phyloP scores from a whole-genome alignment of 1,140 invertebrate species.

The Zaprionus ghesquierei region DNA sequence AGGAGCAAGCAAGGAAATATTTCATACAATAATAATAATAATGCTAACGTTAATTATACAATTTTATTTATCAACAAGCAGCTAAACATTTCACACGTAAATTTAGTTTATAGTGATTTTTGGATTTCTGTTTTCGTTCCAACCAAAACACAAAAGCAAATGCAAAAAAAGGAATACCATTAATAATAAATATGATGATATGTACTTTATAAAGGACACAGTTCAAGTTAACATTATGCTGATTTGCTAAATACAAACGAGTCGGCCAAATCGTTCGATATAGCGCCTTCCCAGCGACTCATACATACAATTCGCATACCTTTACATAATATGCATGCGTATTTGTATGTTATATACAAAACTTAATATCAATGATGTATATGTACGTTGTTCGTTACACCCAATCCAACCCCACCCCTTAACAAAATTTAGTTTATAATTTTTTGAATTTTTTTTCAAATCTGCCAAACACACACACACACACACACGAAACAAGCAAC shows the following conservation, averaged over 20 bases:
- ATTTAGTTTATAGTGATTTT: not conserved
- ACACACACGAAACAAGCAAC: conserved; percentile 5
- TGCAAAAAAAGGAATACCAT: conserved; percentile 17
- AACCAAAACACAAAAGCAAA: conserved; percentile 17
- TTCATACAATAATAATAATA: not conserved
- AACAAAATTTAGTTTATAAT: conserved; percentile 19
- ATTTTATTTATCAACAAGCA: conserved; percentile 8
- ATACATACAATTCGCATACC: too few relatives aligned
- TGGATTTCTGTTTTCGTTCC: conserved; percentile 9
- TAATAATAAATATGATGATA: conserved; percentile 49
- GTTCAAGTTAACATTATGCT: conserved; percentile 81
- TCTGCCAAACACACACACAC: conserved; percentile 38
- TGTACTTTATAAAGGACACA: conserved; percentile 75
- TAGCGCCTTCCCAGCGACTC: conserved; percentile 1
- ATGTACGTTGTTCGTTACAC: conserved; percentile 11
- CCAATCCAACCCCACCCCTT: conserved; percentile 18
- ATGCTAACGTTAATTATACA: conserved; percentile 18
- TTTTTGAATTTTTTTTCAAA: conserved; percentile 35
- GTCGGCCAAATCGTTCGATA: conserved; percentile 3
- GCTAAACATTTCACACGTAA: not conserved
- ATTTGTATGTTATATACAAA: conserved; percentile 46
- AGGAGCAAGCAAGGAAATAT: not conserved
- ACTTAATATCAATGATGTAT: conserved; percentile 13
- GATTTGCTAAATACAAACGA: conserved; percentile 60
- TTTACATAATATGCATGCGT: too few relatives aligned